Conservation (phyloP, 2,113 vertebrate genomes). For the Tricholaema leucomelas region DNA sequence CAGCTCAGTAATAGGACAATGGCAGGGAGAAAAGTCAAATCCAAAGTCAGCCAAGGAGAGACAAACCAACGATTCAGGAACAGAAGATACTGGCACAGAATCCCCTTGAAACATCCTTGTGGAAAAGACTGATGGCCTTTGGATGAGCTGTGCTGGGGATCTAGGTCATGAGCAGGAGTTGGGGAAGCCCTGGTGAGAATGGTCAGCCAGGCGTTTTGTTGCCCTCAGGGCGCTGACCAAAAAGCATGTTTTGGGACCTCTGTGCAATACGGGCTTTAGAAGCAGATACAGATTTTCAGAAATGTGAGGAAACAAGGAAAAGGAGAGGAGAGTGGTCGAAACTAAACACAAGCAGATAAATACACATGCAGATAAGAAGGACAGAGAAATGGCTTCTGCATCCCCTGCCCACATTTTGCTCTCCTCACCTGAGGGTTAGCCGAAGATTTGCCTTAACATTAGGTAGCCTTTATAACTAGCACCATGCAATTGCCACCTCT, state of each 20-base stretch:
- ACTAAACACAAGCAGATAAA: not conserved
- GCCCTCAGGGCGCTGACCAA: not conserved
- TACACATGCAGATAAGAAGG: not conserved
- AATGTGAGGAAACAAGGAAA: not conserved
- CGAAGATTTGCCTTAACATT: not conserved
- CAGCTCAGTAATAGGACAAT: not conserved
- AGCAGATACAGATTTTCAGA: not conserved
- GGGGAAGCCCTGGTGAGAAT: not conserved
- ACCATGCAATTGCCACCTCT: not conserved
- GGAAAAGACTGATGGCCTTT: too few species aligned
- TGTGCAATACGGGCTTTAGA: not conserved
- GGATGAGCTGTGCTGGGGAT: not conserved
- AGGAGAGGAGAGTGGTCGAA: not conserved
- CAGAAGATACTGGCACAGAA: not conserved
- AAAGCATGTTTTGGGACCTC: rapidly evolving
- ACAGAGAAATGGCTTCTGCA: not conserved
- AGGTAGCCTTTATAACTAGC: not conserved
- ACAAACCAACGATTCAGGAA: not conserved
- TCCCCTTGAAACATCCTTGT: rapidly evolving
- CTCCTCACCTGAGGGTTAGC: not conserved
- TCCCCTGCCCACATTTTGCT: not conserved
- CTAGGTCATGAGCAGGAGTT: not conserved
- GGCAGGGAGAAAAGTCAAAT: rapidly evolving
- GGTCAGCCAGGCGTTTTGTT: not conserved
- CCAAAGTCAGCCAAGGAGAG: not conserved